These are phyloP conservation scores for Temnothorax ravouxi DNA, from an alignment of 2,888 invertebrate genomes.

Conservation along the genomic window DNA sequence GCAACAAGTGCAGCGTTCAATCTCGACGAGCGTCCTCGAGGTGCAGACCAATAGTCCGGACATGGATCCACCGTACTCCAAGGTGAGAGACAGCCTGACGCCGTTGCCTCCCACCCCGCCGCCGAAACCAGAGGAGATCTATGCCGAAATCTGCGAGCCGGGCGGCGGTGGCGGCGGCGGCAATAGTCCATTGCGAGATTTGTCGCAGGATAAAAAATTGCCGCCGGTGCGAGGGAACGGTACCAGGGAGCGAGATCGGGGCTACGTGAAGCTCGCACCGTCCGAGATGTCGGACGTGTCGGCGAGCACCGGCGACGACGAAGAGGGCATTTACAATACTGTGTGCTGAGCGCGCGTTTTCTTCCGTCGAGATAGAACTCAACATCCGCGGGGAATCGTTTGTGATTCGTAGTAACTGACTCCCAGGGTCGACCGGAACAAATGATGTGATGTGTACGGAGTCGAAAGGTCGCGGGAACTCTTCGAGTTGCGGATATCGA, in stretches of 20 bases:
- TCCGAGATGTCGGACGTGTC: conserved; percentile 83
- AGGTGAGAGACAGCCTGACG: conserved; percentile 84
- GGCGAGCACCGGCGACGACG: conserved; percentile 81
- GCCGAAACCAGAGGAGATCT: conserved; percentile 83
- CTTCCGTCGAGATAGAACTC: not conserved
- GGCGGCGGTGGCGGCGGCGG: conserved; percentile 57
- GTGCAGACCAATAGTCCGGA: conserved; percentile 78
- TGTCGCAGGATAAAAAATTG: conserved; percentile 75
- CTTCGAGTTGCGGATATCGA: conserved; percentile 14
- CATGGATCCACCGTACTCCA: conserved; percentile 85
- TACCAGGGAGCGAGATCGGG: conserved; percentile 81
- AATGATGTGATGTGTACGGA: conserved; percentile 27
- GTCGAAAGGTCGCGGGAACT: conserved; percentile 27
- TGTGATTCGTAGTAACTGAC: not conserved
- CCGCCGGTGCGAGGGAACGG: conserved; percentile 65
- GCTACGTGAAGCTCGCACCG: conserved; percentile 81
- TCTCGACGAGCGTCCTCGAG: conserved; percentile 84
- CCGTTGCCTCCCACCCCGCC: conserved; percentile 82
- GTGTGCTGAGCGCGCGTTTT: conserved; percentile 81
- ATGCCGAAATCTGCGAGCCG: conserved; percentile 85
- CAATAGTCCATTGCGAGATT: conserved; percentile 43
- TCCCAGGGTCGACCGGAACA: conserved; percentile 22
- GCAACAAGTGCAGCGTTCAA: conserved; percentile 83
- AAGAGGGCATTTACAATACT: conserved; percentile 86
- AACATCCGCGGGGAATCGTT: conserved; percentile 1